Percentiles rank a stretch among this genome's conserved stretches.
Conservation (phyloP, 2,797 vertebrate genomes). For the Myiothlypis chrysogaster region DNA sequence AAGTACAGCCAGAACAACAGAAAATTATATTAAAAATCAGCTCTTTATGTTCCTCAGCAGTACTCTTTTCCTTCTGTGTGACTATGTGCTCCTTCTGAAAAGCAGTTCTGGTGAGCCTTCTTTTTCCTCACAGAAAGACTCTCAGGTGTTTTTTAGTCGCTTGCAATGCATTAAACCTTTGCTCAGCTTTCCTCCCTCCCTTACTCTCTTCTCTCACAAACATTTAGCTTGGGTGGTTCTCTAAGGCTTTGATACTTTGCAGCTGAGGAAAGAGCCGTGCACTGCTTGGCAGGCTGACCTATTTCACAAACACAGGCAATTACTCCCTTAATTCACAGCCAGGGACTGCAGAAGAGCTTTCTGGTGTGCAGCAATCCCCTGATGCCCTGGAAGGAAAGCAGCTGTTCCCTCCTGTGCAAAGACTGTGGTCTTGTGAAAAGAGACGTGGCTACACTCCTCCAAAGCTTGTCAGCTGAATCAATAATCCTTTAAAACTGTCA, state of each 20-base stretch:
- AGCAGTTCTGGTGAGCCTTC: not conserved
- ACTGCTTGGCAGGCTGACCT: not conserved
- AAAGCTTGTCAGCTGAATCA: not conserved
- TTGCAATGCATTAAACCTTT: not conserved
- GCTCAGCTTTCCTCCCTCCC: not conserved
- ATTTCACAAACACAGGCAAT: not conserved
- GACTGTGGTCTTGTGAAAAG: not conserved
- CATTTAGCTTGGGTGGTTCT: not conserved
- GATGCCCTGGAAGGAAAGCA: not conserved
- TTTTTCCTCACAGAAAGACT: not conserved
- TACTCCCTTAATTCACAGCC: not conserved
- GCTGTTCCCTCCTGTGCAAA: not conserved
- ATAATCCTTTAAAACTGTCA: not conserved
- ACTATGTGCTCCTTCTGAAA: not conserved
- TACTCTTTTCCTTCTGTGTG: not conserved
- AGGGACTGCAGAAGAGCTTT: not conserved
- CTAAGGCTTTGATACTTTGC: not conserved
- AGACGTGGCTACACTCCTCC: fast-evolving
- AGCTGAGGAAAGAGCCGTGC: not conserved
- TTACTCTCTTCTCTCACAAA: not conserved
- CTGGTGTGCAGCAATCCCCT: not conserved
- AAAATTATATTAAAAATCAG: not conserved
- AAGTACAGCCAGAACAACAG: not conserved
- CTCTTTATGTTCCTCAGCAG: not conserved
- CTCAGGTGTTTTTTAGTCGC: not conserved